Percentiles rank a stretch among this genome's conserved stretches.
Evolutionary conservation across 2,888 invertebrate genomes (phyloP).

Genomic region (Cryptocephalus primarius): DNA sequence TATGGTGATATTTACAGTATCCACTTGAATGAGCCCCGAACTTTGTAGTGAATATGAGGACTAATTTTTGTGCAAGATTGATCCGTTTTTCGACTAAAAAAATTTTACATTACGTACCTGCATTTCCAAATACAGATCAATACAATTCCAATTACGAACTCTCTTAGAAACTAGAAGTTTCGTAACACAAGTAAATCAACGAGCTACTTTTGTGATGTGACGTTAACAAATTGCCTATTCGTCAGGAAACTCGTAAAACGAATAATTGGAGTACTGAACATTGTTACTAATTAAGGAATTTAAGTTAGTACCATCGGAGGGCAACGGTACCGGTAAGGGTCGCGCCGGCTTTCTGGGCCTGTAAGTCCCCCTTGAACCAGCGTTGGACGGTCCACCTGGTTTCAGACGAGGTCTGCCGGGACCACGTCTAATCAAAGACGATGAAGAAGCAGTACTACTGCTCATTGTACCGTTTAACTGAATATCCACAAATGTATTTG

Average conservation of each 20-base stretch:
- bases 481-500: not conserved
- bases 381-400: slow-evolving; percentile 53
- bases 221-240: slow-evolving; percentile 13
- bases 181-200: too few species aligned
- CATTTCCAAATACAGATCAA: too few species aligned
- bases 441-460: slow-evolving; percentile 2
- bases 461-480: not conserved
- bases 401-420: slow-evolving; percentile 58
- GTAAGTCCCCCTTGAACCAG: slow-evolving; percentile 48
- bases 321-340: slow-evolving; percentile 36
- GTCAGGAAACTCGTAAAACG: slow-evolving; percentile 29
- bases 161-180: too few species aligned
- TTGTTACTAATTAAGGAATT: slow-evolving; percentile 15
- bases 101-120: too few species aligned
- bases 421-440: slow-evolving; percentile 43
- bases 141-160: too few species aligned
- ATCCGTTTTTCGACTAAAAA: too few species aligned
- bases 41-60: too few species aligned
- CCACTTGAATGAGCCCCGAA: too few species aligned
- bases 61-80: too few species aligned
- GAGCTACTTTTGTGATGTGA: too few species aligned
- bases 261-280: slow-evolving; percentile 26
- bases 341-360: slow-evolving; percentile 45
- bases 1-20: too few species aligned
- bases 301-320: slow-evolving; percentile 28